Base-by-base conservation (phyloP, 1,140 invertebrate species). In the Charaxes varanes region DNA sequence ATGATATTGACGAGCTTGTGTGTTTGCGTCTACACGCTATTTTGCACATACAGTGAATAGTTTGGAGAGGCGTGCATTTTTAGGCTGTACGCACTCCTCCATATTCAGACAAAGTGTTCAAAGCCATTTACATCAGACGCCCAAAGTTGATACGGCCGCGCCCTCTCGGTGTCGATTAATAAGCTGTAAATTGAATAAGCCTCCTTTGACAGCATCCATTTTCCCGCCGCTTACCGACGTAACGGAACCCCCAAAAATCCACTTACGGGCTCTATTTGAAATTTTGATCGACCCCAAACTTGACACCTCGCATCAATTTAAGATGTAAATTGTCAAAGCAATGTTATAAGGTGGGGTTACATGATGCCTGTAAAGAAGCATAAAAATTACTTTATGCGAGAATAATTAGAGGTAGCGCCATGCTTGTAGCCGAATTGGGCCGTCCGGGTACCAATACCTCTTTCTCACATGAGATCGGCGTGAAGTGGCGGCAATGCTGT, bases 281-380 rank as follows among this genome's bases (percentile, higher is more conserved):
- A 77, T 82, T 82, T 82, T 78, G 65, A 82, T 82, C 71, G 67
- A 78, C 73, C 67, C 71, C 56, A 32, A 43, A 68, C 71, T 73
- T 76, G 78, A 79, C 78, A 82, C 70, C 67, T 68, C 73, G 40
- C 63, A 74, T 80, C 77, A 71, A 79, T 81, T 81, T 79, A 58
- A 61, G 62, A 81, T 81, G 74, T 73, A 81, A 81, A 79, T 81
- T 81, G 77, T 77, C 78, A 77, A 79, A 79, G 70, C 40, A 53
- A 46, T 41, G n/a, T 38, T 24, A n/a, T n/a, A 35, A 19, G 19
- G 21, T 10, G 0, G 59, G 56, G 18, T 74, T 62, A 74, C 60
- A 78, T 74, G 67, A 2, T n/a, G 45, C n/a, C n/a, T n/a, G n/a
- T n/a, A n/a, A n/a, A n/a, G n/a, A n/a, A n/a, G n/a, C n/a, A n/a